A percentile compares a stretch with the other conserved stretches of the same genome.
Conservation (phyloP, 2,888 invertebrate genomes). For the Octonoba sinensis region DNA sequence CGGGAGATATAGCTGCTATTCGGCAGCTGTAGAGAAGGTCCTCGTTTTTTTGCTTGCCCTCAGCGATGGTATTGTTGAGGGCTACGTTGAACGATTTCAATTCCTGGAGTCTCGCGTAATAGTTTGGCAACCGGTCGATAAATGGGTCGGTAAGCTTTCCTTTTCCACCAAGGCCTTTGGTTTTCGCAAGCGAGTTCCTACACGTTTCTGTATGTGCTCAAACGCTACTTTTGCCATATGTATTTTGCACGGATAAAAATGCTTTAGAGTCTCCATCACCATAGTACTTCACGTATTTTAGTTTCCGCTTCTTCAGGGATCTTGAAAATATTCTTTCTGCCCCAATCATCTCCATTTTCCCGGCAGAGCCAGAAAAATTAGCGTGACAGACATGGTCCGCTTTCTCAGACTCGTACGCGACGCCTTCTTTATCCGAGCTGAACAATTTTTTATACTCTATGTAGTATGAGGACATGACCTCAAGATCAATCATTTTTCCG, state of each 20-base stretch:
- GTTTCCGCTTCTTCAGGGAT: not conserved
- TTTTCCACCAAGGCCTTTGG: slow-evolving; percentile 6
- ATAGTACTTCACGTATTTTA: slow-evolving; percentile 15
- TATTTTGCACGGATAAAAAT: slow-evolving; percentile 8
- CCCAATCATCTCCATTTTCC: slow-evolving; percentile 20
- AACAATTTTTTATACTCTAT: not conserved
- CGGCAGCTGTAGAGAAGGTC: too few species aligned
- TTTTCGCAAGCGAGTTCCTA: slow-evolving; percentile 12
- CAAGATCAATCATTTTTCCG: slow-evolving; percentile 21
- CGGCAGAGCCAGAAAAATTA: not conserved
- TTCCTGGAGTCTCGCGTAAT: too few species aligned
- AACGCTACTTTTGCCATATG: not conserved
- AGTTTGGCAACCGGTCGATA: slow-evolving; percentile 1
- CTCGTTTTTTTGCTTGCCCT: too few species aligned
- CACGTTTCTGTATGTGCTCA: slow-evolving; percentile 14
- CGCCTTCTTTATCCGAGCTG: not conserved
- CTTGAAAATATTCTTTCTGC: slow-evolving; percentile 20
- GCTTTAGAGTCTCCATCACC: slow-evolving; percentile 32
- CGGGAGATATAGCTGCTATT: too few species aligned
- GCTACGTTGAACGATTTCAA: too few species aligned
- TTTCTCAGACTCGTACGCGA: not conserved
- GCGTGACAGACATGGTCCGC: not conserved
- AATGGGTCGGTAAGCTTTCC: slow-evolving; percentile 18
- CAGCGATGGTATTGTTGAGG: too few species aligned
- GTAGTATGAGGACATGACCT: slow-evolving; percentile 19